Evolutionary conservation across 2,888 invertebrate genomes (phyloP), one percentile per base, ranked within the genome.

Genomic region (Lottia scabra): DNA sequence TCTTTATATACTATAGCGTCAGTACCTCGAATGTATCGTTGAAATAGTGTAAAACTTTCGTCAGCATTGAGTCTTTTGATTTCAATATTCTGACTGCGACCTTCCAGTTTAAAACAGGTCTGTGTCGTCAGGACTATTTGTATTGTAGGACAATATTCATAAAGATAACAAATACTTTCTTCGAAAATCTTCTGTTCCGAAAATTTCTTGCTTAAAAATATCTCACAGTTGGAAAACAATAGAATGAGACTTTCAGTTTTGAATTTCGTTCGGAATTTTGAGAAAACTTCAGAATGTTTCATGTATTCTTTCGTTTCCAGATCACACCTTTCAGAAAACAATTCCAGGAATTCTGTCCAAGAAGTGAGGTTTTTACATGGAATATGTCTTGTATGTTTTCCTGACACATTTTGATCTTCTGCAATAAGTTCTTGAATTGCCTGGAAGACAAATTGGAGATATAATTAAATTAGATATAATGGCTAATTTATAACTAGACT

Each of bases 171-270:
- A 8, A 70, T 46, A 6, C 63, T 27, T 30, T n/a, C 27, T 13
- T 63, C 65, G 43, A 68, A 68, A 2, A 38, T 6, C 5, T 38
- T 38, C 43, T 68, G 56, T 19, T 48, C 62, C 26, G 44, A 23
- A 68, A 68, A 56, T 15, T 62, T 56, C 38, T 56, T 62, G 26
- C 56, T 56, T 38, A 23, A 43, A 27, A 62, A 27, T 38, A 19
- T 62, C 46, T 70, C 70, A 30, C 65, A 70, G 26, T 70, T 70
- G 30, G 65, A 27, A 19, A 70, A 70, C 16, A 65, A 30, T 16
- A 70, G 26, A 1, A 65, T 30, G n/a, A 44, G 30, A 0, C 23
- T 30, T 48, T 44, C 43, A 30, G 44, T 45, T 8, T 44, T 27
- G 1, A 48, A 45, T 13, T 44, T 46, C n/a, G n/a, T 46, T 2